phyloP scores from a whole-genome alignment of 1,140 invertebrate species.

The Drosophila azteca region DNA sequence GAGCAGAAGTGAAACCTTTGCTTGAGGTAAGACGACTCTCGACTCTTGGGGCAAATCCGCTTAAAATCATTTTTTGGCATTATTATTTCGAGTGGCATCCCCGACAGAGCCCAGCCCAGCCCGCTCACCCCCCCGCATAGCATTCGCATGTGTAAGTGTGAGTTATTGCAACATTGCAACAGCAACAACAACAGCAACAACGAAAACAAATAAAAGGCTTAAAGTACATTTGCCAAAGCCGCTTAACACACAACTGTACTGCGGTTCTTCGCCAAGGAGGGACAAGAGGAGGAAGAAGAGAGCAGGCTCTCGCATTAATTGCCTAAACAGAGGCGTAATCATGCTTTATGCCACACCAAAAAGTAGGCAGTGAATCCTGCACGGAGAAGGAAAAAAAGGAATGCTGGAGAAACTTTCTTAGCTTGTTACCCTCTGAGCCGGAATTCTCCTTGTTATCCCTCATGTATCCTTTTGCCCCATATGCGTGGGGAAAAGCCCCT shows the following conservation, averaged over 20 bases:
- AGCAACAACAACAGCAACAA: conserved; percentile 6
- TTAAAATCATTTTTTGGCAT: conserved; percentile 80
- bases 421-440: neutral
- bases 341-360: conserved; percentile 54
- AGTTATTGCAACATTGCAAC: conserved; percentile 48
- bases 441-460: conserved; percentile 7
- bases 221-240: conserved; percentile 62
- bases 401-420: conserved; percentile 9
- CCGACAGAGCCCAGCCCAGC: conserved; percentile 11
- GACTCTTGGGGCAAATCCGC: conserved; percentile 54
- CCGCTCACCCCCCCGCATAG: neutral
- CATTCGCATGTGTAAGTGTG: conserved; percentile 15
- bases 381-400: neutral
- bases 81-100: conserved; percentile 65
- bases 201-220: conserved; percentile 42
- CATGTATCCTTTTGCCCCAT: neutral
- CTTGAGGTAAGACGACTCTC: neutral
- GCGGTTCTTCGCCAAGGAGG: conserved; percentile 37
- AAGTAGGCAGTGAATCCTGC: conserved; percentile 39
- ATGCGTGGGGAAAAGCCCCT: too few species aligned
- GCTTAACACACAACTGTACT: conserved; percentile 66
- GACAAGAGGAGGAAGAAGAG: neutral
- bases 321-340: conserved; percentile 41
- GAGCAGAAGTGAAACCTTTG: conserved; percentile 2
- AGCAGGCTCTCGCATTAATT: conserved; percentile 52